Conservation (phyloP, 2,113 vertebrate genomes). For the Rhea pennata region DNA sequence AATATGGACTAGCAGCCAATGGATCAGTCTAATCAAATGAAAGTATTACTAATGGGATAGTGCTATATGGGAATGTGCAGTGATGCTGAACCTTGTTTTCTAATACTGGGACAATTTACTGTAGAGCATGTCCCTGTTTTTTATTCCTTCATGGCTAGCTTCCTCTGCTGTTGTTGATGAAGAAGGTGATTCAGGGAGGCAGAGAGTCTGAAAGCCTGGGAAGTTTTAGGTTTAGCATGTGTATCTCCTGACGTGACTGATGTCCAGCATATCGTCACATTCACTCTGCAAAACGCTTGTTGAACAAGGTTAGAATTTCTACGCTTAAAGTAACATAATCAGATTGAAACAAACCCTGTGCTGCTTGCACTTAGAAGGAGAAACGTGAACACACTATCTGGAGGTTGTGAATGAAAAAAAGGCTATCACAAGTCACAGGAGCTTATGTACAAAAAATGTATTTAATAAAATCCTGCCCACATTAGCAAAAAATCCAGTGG, state of each 20-base stretch:
- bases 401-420: neutral
- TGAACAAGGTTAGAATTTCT: slow-evolving; percentile 22
- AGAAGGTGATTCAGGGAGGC: neutral
- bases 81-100: slow-evolving; percentile 48
- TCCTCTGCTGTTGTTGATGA: neutral
- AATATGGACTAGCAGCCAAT: slow-evolving; percentile 62
- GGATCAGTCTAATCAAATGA: slow-evolving; percentile 72
- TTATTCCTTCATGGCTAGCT: slow-evolving; percentile 3
- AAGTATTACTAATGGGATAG: slow-evolving; percentile 60
- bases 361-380: neutral
- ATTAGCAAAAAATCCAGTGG: neutral
- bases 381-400: neutral
- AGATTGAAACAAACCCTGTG: neutral
- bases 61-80: slow-evolving; percentile 2
- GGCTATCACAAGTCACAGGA: neutral
- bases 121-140: slow-evolving; percentile 18
- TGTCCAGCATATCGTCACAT: neutral
- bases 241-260: neutral
- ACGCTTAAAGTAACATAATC: neutral
- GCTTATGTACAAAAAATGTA: neutral
- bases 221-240: neutral
- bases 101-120: neutral
- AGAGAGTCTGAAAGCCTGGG: neutral
- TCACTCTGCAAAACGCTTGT: neutral
- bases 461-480: neutral